Evolutionary conservation across 2,113 vertebrate species (phyloP), one percentile per base, ranked within the genome.

Genomic region (Plecotus auritus): DNA sequence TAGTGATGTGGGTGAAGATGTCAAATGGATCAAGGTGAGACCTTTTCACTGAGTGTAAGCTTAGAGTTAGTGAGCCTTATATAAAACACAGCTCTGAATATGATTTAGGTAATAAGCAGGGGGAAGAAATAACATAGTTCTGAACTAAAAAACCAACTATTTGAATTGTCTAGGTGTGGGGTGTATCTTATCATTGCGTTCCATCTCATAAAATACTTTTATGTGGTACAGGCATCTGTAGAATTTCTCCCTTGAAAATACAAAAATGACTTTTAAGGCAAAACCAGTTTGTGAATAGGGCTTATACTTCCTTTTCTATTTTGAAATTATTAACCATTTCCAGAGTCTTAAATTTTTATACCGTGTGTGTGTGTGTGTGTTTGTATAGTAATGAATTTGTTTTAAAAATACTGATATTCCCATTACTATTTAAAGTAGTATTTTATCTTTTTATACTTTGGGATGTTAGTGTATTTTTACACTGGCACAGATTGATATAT

Each of bases 221-320:
- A 59, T 82, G 35, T 93, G 28, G 8, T 69, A 56, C 84, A 66
- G 6, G 13, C 26, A 11, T 70, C 51, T 78, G 5, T 61, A 90
- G 56, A 86, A 82, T 83, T 90, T 74, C 32, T 93, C 5, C 12
- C 30, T 88, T 93, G 18, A 64, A 95, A 72, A 90, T 77, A 61
- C 35, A 96, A 40, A 87, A 91, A 42, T 86, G n/a, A 69, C 82
- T 85, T 73, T 54, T 90, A 32, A 67, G n/a, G 72, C 13, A 74
- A 93, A 88, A 67, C 23, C 10, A 56, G 76, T 81, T 89, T 96
- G 37, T 80, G 42, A 78, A 45, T 66, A 73, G 49, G 42, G 23
- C 13, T 35, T 74, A 22, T 59, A 73, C 37, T 54, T 74, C 37
- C 26, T 88, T 90, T 84, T 28, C 54, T 81, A 30, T 76, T 88